Conservation (phyloP, 92 coral and sea anemone genomes). For the Zoanthus solanderi region DNA sequence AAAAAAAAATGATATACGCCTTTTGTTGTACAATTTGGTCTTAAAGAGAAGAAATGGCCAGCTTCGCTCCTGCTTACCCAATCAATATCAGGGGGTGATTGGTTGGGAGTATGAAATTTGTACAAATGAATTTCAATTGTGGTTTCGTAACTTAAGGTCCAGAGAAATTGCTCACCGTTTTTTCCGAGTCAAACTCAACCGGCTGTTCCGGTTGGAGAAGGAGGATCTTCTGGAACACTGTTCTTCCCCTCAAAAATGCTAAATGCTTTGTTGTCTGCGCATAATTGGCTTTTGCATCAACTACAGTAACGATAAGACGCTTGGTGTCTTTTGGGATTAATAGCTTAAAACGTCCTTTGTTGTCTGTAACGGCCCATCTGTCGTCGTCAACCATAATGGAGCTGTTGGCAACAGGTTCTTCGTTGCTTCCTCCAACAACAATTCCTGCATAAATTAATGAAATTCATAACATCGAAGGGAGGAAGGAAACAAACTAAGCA, state of each 20-base stretch:
- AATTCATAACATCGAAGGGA: neutral
- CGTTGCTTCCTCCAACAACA: constrained; percentile 19
- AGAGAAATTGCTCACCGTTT: constrained; percentile 7
- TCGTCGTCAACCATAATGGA: constrained; percentile 37
- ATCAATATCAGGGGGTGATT: too few relatives aligned
- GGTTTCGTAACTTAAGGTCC: too few relatives aligned
- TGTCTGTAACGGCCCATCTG: constrained; percentile 25
- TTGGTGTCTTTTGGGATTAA: constrained; percentile 26
- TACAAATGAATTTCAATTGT: too few relatives aligned
- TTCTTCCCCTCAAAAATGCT: constrained; percentile 24
- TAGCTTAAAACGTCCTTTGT: constrained; percentile 18
- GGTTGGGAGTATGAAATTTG: too few relatives aligned
- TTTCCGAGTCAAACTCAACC: constrained; percentile 35
- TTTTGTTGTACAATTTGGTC: too few relatives aligned
- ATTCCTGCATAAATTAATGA: neutral
- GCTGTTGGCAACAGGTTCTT: constrained; percentile 18
- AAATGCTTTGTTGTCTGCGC: constrained; percentile 39
- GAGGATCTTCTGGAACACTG: constrained; percentile 27
- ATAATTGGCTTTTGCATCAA: constrained; percentile 7
- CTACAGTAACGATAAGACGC: constrained; percentile 17
- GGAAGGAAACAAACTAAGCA: too few relatives aligned
- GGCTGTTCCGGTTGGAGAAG: constrained; percentile 30
- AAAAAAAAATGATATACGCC: too few relatives aligned
- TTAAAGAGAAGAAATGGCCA: too few relatives aligned
- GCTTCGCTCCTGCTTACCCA: too few relatives aligned